Evolutionary conservation across 2,797 vertebrate species (phyloP).

Genomic region (Antrozous pallidus): DNA sequence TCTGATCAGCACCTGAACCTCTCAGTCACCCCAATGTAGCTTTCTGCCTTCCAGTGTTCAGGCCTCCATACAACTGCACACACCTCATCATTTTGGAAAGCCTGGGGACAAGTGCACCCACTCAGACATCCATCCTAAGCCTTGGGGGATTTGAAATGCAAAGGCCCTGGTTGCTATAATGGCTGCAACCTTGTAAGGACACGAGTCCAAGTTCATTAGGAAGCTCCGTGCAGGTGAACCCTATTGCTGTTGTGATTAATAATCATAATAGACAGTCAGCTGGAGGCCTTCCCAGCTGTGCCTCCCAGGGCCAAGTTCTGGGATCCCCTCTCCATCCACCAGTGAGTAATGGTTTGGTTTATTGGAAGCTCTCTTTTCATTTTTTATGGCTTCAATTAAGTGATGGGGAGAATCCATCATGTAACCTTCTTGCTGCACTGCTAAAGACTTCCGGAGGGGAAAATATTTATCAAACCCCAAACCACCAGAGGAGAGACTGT

Average conservation of each 20-base stretch:
- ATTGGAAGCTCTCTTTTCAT: constrained; percentile 84
- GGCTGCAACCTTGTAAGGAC: constrained; percentile 72
- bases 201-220: constrained; percentile 73
- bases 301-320: constrained; percentile 68
- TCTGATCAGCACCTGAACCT: neutral
- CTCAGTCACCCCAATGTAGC: neutral
- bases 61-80: neutral
- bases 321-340: constrained; percentile 57
- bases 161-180: constrained; percentile 41
- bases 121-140: neutral
- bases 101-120: neutral
- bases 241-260: constrained; percentile 71
- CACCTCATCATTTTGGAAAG: neutral
- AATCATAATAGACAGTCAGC: constrained; percentile 64
- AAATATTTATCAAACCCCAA: constrained; percentile 82
- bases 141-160: constrained; percentile 51
- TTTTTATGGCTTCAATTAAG: constrained; percentile 85
- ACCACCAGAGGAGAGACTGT: constrained; percentile 52
- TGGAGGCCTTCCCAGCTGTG: constrained; percentile 71
- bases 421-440: constrained; percentile 74
- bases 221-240: constrained; percentile 43
- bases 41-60: neutral
- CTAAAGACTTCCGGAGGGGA: constrained; percentile 80
- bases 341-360: constrained; percentile 81
- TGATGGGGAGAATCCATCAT: constrained; percentile 82